A percentile compares a stretch with the other conserved stretches of the same genome.
Conservation (phyloP, 1,140 invertebrate genomes). For the Pseudomyrmex sp. region DNA sequence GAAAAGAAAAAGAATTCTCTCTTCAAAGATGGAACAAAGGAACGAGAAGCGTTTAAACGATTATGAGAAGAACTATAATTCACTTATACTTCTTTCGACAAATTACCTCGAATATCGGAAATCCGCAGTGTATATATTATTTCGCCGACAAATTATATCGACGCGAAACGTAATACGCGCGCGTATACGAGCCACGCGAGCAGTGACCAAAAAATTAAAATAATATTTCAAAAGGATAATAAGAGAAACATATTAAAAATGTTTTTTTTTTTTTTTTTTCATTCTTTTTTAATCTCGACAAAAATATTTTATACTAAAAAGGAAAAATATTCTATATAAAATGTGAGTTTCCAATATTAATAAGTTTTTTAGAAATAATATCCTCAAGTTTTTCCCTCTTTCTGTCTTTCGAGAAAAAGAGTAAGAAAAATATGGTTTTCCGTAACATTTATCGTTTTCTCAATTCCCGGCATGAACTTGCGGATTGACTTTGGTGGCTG, state of each 20-base stretch:
- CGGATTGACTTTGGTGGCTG: constrained; percentile 3
- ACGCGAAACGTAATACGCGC: too few species aligned
- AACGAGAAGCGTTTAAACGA: not conserved
- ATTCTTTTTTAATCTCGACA: not conserved
- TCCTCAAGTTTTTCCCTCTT: too few species aligned
- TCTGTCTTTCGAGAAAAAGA: too few species aligned
- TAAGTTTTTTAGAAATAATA: constrained; percentile 17
- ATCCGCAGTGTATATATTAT: not conserved
- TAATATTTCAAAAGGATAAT: not conserved
- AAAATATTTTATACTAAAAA: not conserved
- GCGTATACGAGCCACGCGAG: too few species aligned
- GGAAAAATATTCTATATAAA: not conserved
- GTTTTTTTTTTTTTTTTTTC: not conserved
- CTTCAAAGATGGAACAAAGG: not conserved
- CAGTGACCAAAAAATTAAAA: constrained; percentile 24
- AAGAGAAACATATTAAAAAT: constrained; percentile 1
- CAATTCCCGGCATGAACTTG: not conserved
- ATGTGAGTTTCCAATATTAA: not conserved
- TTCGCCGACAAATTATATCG: not conserved
- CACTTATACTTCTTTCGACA: not conserved
- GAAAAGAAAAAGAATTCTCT: constrained; percentile 7
- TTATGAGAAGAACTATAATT: constrained; percentile 19
- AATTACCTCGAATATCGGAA: not conserved
- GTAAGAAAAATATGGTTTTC: not conserved
- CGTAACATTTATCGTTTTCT: not conserved